These are phyloP conservation scores for Solea solea DNA, from an alignment of 2,113 vertebrate genomes.

Conservation along the genomic window DNA sequence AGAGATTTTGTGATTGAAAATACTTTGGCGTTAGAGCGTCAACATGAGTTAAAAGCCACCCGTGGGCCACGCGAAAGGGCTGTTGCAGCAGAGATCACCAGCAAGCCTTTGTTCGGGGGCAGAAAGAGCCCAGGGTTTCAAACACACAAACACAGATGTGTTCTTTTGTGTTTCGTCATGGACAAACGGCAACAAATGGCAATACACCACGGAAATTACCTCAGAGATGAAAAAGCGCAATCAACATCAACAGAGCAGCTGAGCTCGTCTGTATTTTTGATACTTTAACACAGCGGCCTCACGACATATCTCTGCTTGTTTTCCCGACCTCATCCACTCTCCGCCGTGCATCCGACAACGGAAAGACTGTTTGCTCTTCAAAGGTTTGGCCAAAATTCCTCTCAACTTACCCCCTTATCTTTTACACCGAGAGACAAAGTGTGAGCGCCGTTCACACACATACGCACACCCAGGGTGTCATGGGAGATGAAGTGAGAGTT, in stretches of 20 bases:
- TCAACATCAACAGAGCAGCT: slow-evolving; percentile 59
- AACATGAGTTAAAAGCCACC: slow-evolving; percentile 24
- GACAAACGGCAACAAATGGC: slow-evolving; percentile 30
- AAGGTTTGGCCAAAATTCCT: slow-evolving; percentile 66
- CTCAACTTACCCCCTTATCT: slow-evolving; percentile 25
- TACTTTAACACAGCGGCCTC: slow-evolving; percentile 46
- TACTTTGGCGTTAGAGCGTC: slow-evolving; percentile 18
- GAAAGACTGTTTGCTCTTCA: slow-evolving; percentile 51
- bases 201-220: slow-evolving; percentile 45
- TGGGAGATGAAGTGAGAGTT: slow-evolving; percentile 19
- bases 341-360: slow-evolving; percentile 57
- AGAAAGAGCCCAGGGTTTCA: slow-evolving; percentile 48
- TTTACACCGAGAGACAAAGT: slow-evolving; percentile 19
- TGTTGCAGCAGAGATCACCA: slow-evolving; percentile 44
- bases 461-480: slow-evolving; percentile 9
- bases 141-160: slow-evolving; percentile 49
- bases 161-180: slow-evolving; percentile 39
- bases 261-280: slow-evolving; percentile 47
- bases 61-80: slow-evolving; percentile 28
- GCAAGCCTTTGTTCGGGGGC: slow-evolving; percentile 41
- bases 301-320: slow-evolving; percentile 34
- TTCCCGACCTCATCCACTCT: slow-evolving; percentile 26
- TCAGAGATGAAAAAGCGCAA: slow-evolving; percentile 58
- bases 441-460: slow-evolving; percentile 4
- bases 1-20: not conserved